phyloP scores from a whole-genome alignment of 2,113 vertebrate genomes.

The Ifrita kowaldi region DNA sequence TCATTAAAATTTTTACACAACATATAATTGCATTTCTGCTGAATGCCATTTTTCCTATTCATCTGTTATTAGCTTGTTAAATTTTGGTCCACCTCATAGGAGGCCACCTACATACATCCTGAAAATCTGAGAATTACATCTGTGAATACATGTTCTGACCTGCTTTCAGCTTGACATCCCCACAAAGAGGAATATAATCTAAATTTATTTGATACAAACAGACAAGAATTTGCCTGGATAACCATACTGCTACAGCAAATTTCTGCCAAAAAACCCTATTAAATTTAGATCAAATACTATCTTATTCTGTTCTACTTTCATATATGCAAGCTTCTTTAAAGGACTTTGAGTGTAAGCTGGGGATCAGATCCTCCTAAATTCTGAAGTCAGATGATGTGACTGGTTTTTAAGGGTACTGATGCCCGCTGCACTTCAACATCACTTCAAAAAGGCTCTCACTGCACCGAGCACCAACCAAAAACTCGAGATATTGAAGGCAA shows the following conservation, averaged over 20 bases:
- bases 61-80: background rate
- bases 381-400: background rate
- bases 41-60: background rate
- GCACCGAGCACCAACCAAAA: background rate
- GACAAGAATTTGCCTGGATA: background rate
- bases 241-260: background rate
- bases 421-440: background rate
- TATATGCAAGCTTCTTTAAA: background rate
- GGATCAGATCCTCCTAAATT: background rate
- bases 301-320: background rate
- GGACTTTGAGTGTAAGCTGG: background rate
- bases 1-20: background rate
- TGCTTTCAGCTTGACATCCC: background rate
- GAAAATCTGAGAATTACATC: background rate
- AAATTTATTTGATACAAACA: background rate
- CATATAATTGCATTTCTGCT: background rate
- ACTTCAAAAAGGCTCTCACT: background rate
- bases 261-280: background rate
- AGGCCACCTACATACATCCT: background rate
- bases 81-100: background rate
- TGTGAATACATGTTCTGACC: background rate
- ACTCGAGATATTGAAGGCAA: background rate
- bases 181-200: background rate
- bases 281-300: background rate
- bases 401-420: background rate